phyloP scores from a whole-genome alignment of 2,797 vertebrate species.

The Merluccius polli region DNA sequence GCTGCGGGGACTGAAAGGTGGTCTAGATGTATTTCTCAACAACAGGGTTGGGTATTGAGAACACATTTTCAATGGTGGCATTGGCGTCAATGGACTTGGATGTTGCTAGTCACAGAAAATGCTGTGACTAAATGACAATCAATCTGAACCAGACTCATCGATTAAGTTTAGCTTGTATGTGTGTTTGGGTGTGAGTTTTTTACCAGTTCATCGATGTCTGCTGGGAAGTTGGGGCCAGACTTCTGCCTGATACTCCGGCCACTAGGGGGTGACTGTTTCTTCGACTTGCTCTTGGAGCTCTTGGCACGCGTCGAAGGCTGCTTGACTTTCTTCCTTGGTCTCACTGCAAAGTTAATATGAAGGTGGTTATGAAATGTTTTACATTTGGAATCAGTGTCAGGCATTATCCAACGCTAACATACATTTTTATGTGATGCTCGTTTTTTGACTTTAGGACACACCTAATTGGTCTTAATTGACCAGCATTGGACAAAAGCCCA shows the following conservation, averaged over 20 bases:
- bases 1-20: background rate
- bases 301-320: slow-evolving; percentile 64
- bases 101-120: background rate
- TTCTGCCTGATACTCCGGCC: slow-evolving; percentile 59
- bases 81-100: background rate
- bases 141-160: background rate
- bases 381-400: background rate
- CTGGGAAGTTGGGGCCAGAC: slow-evolving; percentile 69
- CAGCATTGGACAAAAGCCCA: background rate
- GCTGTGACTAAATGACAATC: background rate
- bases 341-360: slow-evolving; percentile 71
- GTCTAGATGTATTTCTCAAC: background rate
- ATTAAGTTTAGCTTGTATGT: background rate
- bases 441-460: background rate
- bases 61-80: background rate
- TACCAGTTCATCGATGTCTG: slow-evolving; percentile 95
- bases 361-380: background rate
- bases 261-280: slow-evolving; percentile 72
- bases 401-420: background rate
- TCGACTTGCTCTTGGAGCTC: slow-evolving; percentile 70
- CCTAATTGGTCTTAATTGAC: no score
- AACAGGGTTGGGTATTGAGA: background rate
- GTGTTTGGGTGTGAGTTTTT: slow-evolving; percentile 40
- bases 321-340: slow-evolving; percentile 86
- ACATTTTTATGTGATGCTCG: background rate